phyloP scores from a whole-genome alignment of 2,888 invertebrate species.

The Eumerus sabulonum region DNA sequence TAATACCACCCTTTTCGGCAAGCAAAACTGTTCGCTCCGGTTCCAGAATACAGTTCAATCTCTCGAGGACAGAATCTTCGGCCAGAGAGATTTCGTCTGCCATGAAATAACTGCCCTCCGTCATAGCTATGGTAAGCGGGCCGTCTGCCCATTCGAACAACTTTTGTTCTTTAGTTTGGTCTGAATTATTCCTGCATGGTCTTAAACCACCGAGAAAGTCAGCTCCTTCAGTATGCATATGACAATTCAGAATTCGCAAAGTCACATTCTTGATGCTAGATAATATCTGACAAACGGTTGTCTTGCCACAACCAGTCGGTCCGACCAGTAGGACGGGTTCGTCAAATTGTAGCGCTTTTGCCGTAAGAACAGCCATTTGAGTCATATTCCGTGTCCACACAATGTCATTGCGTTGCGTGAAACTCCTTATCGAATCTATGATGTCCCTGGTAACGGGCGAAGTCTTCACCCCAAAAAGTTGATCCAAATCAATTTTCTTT shows the following conservation, averaged over 20 bases:
- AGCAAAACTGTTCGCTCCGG: conserved; percentile 94
- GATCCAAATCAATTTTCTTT: conserved; percentile 84
- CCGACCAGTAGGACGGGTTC: conserved; percentile 98
- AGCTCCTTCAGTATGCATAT: conserved; percentile 98
- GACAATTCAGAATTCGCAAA: conserved; percentile 94
- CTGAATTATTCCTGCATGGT: conserved; percentile 82
- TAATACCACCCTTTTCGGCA: conserved; percentile 91
- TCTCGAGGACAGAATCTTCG: conserved; percentile 98
- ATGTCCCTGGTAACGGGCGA: conserved; percentile 88
- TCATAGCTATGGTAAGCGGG: conserved; percentile 94
- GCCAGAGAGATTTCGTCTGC: conserved; percentile 99
- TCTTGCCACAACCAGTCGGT: conserved; percentile 99
- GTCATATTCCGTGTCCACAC: conserved; percentile 98
- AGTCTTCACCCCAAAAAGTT: conserved; percentile 85
- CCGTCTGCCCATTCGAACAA: conserved; percentile 99
- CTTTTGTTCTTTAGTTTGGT: conserved; percentile 75
- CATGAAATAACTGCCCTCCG: conserved; percentile 91
- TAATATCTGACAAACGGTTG: conserved; percentile 94
- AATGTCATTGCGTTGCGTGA: conserved; percentile 83
- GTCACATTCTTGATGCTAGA: conserved; percentile 84
- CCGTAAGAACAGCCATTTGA: conserved; percentile 86
- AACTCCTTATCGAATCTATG: conserved; percentile 83
- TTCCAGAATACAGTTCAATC: conserved; percentile 96
- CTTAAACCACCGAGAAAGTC: conserved; percentile 98
- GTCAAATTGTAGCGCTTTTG: conserved; percentile 92